These are phyloP conservation scores for Gonocerus acuteangulatus DNA, from an alignment of 2,888 invertebrate genomes.

Conservation along the genomic window DNA sequence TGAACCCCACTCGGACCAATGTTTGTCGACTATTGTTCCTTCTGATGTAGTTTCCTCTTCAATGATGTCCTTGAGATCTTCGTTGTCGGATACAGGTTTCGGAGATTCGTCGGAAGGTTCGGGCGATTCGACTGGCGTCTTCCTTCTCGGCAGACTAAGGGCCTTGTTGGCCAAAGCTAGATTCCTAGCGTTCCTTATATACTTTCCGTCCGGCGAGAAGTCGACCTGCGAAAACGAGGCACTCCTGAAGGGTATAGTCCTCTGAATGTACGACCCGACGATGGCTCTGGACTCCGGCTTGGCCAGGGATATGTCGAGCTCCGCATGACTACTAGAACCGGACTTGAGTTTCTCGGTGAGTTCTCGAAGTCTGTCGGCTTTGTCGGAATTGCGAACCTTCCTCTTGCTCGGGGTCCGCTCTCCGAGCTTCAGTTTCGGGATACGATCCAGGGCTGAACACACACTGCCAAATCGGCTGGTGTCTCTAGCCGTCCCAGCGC, in stretches of 20 bases:
- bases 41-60: conserved; percentile 44
- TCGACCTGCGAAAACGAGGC: conserved; percentile 85
- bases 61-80: conserved; percentile 47
- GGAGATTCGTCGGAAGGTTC: no score
- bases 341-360: conserved; percentile 67
- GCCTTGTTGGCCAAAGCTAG: conserved; percentile 27
- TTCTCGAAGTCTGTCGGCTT: conserved; percentile 64
- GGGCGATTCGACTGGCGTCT: conserved; percentile 10
- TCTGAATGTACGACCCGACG: conserved; percentile 55
- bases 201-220: conserved; percentile 56
- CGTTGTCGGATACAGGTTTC: background rate
- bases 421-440: conserved; percentile 69
- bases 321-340: conserved; percentile 38
- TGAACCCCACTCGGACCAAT: conserved; percentile 30
- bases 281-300: conserved; percentile 55
- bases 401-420: conserved; percentile 43
- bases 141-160: conserved; percentile 38
- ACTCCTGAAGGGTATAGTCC: conserved; percentile 67
- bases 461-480: conserved; percentile 48
- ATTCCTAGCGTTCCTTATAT: conserved; percentile 43
- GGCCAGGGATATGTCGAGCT: conserved; percentile 47
- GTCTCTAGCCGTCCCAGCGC: conserved; percentile 37
- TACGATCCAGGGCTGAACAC: conserved; percentile 58
- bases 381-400: conserved; percentile 54
- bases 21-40: background rate